Percentiles rank a stretch among this genome's conserved stretches.
Evolutionary conservation across 2,888 invertebrate genomes (phyloP).

Genomic region (Frankliniella fusca): DNA sequence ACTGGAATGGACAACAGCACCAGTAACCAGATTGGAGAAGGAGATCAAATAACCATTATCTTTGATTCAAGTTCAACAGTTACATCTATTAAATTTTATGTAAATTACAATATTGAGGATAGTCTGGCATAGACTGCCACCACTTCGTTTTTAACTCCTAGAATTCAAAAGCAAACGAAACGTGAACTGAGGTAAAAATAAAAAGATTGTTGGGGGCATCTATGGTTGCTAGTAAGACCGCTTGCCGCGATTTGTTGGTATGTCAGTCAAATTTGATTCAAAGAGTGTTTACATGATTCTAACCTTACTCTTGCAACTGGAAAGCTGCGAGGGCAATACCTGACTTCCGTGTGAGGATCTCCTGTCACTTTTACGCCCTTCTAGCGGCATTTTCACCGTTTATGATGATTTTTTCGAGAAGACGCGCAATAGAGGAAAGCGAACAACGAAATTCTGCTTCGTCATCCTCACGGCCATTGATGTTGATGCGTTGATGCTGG

Average conservation of each 20-base stretch:
- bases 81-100: not conserved
- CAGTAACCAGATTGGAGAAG: not conserved
- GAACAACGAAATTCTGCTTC: not conserved
- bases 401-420: not conserved
- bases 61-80: constrained; percentile 3
- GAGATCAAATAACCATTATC: not conserved
- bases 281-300: constrained; percentile 12
- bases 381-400: not conserved
- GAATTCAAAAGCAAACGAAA: not conserved
- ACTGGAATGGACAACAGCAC: not conserved
- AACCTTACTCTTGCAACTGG: constrained; percentile 17
- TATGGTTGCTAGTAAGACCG: not conserved
- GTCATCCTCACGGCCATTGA: constrained; percentile 14
- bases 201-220: not conserved
- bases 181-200: no score
- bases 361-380: constrained; percentile 6
- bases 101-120: not conserved
- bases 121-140: not conserved
- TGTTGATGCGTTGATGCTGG: not conserved
- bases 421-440: not conserved
- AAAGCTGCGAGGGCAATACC: constrained; percentile 23
- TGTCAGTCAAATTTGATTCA: not conserved
- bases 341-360: constrained; percentile 1
- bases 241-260: not conserved
- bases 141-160: not conserved